A percentile compares a stretch with the other conserved stretches of the same genome.
Evolutionary conservation across 2,888 invertebrate species (phyloP).

Genomic region (Drosophila anceps): DNA sequence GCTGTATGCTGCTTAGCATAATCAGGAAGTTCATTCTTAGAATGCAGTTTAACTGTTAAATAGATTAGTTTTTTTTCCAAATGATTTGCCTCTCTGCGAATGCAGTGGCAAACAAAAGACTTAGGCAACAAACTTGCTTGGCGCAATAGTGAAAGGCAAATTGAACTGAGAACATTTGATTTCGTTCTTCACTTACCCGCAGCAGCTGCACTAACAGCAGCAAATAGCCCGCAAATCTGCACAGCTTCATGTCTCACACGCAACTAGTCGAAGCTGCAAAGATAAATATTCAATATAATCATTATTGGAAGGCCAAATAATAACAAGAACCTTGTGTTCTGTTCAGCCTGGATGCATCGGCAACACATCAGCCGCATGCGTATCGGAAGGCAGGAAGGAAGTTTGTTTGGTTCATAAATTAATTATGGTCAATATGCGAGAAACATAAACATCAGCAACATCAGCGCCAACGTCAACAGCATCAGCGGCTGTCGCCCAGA

Average conservation of each 20-base stretch:
- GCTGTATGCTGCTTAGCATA: constrained; percentile 54
- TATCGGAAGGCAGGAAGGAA: constrained; percentile 67
- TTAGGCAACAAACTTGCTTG: constrained; percentile 61
- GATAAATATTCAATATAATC: constrained; percentile 53
- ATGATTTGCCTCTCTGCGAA: not conserved
- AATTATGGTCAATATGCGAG: constrained; percentile 74
- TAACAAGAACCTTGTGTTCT: constrained; percentile 3
- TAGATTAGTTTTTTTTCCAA: constrained; percentile 69
- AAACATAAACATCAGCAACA: constrained; percentile 31
- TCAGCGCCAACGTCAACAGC: constrained; percentile 20
- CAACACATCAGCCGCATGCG: constrained; percentile 60
- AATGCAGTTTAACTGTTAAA: constrained; percentile 72
- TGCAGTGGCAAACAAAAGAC: constrained; percentile 52
- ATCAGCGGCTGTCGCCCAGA: constrained; percentile 57
- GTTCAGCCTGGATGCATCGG: constrained; percentile 57
- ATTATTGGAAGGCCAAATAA: constrained; percentile 39
- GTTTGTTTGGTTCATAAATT: constrained; percentile 77
- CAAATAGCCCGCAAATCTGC: constrained; percentile 41
- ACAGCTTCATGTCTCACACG: constrained; percentile 55
- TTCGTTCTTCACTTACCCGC: constrained; percentile 45
- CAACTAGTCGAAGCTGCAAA: constrained; percentile 64
- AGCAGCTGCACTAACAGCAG: constrained; percentile 20
- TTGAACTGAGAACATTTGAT: constrained; percentile 1
- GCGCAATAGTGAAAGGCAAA: constrained; percentile 70
- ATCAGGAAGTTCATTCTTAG: constrained; percentile 73